phyloP scores from a whole-genome alignment of 2,113 vertebrate species.

The Aphyosemion australe region DNA sequence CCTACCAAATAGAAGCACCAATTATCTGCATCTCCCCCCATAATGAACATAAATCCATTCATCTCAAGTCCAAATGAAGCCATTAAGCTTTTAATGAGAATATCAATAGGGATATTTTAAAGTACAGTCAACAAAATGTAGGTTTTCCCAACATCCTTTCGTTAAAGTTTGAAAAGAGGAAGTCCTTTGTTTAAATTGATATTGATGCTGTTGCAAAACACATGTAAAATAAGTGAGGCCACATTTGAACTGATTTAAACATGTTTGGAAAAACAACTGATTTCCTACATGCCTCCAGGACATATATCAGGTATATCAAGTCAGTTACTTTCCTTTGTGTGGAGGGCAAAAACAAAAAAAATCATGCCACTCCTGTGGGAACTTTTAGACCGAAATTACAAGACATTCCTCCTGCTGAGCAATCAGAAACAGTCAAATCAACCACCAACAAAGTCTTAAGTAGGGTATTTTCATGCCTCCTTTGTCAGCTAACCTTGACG shows the following conservation, averaged over 20 bases:
- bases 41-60: slow-evolving; percentile 42
- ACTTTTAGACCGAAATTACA: slow-evolving; percentile 54
- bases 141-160: slow-evolving; percentile 7
- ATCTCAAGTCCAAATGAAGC: slow-evolving; percentile 33
- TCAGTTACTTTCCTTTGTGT: not conserved
- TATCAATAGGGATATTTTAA: slow-evolving; percentile 43
- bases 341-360: slow-evolving; percentile 26
- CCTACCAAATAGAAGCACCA: slow-evolving; percentile 51
- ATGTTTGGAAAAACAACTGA: slow-evolving; percentile 3
- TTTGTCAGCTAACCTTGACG: slow-evolving; percentile 51
- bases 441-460: slow-evolving; percentile 47
- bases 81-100: slow-evolving; percentile 45
- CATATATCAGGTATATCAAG: slow-evolving; percentile 1
- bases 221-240: not conserved
- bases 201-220: slow-evolving; percentile 11
- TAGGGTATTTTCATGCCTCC: slow-evolving; percentile 43
- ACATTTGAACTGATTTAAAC: slow-evolving; percentile 15
- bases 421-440: slow-evolving; percentile 63
- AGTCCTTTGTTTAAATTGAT: slow-evolving; percentile 14
- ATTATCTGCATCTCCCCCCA: slow-evolving; percentile 53
- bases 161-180: slow-evolving; percentile 29
- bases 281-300: slow-evolving; percentile 8
- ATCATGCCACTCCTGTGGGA: slow-evolving; percentile 28
- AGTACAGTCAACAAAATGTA: slow-evolving; percentile 8
- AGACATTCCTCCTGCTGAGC: slow-evolving; percentile 41